Evolutionary conservation across 2,113 vertebrate genomes (phyloP), one percentile per base, ranked within the genome.

Genomic region (Oryzias javanicus): DNA sequence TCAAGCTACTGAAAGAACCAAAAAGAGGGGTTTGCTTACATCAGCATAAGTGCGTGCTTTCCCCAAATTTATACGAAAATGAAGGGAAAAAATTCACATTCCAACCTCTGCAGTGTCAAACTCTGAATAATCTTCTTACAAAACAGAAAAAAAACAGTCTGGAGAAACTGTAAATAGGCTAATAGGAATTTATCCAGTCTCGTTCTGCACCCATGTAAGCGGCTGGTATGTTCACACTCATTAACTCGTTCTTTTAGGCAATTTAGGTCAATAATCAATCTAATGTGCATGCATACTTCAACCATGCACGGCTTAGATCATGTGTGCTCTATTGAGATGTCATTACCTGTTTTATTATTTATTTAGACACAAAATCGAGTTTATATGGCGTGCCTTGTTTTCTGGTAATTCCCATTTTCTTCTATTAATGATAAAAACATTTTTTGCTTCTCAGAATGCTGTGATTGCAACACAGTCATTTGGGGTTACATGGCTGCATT

Each of bases 101-200:
- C 53, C 66, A 63, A 53, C 63, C 54, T 48, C 22, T 7, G 19
- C 16, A 42, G 27, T 44, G 52, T 40, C 55, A 55, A 54, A n/a
- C 27, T 55, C 55, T 20, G 49, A 16, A 53, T 68, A 60, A 76
- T 63, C 76, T 64, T 6, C 49, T 78, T 59, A 63, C 27, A 58
- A 27, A 40, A 58, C 47, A 65, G 55, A 79, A 17, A 54, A 56
- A 67, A 63, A 4, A 17, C 2, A 22, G 42, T 4, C 14, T 46
- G n/a, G 6, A 19, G 19, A 18, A 19, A 46, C 4, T 8, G 44
- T 45, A 45, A 45, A 10, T 16, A 19, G 19, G 6, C 19, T 47
- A 19, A 47, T 27, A 27, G 25, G 25, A 27, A 27, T 46, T 46
- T 46, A 12, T 18, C n/a, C 16, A 10, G 10, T 64, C 40, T 41